phyloP scores from a whole-genome alignment of 2,113 vertebrate species.

The Neomonachus schauinslandi region DNA sequence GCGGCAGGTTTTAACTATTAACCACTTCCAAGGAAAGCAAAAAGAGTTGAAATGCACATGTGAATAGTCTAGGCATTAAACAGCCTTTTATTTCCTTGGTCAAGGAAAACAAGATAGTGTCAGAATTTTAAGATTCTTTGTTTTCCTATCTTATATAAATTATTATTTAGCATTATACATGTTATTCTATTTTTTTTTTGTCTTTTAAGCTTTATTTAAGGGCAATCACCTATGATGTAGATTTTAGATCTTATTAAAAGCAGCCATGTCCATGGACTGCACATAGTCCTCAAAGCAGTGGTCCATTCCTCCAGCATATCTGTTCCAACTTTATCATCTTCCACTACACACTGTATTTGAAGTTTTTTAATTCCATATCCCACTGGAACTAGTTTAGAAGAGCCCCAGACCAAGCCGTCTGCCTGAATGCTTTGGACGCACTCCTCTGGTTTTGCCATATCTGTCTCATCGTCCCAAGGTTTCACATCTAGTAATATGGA shows the following conservation, averaged over 20 bases:
- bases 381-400: constrained; percentile 96
- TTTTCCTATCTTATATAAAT: background rate
- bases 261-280: constrained; percentile 98
- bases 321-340: constrained; percentile 98
- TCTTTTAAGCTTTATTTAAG: constrained; percentile 84
- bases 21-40: background rate
- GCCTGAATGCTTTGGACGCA: constrained; percentile 94
- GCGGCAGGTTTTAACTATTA: background rate
- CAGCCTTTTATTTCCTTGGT: background rate
- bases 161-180: background rate
- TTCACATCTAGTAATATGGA: constrained; percentile 97
- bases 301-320: constrained; percentile 96
- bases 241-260: constrained; percentile 97
- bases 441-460: constrained; percentile 96
- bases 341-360: constrained; percentile 96
- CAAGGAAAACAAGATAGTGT: constrained; percentile 1
- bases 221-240: background rate
- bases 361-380: constrained; percentile 99
- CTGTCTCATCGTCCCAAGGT: constrained; percentile 98
- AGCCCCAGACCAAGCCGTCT: constrained; percentile 97
- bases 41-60: background rate
- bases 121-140: background rate
- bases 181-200: background rate
- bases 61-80: background rate
- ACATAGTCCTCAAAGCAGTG: constrained; percentile 95